Evolutionary conservation across 2,113 vertebrate genomes (phyloP).

Genomic region (Mesoclemmys tuberculata): DNA sequence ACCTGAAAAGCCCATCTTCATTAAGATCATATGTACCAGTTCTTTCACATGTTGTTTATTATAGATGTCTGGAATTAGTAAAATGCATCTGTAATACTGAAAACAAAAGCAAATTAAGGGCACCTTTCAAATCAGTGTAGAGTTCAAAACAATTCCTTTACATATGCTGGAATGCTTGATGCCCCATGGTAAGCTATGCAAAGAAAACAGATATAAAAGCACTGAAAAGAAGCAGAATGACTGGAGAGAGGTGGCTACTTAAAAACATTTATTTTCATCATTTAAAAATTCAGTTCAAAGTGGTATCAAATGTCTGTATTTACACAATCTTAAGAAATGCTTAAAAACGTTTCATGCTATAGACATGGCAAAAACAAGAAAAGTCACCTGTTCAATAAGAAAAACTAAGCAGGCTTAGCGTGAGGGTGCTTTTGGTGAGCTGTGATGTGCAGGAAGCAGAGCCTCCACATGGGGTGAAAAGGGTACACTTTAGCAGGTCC

Average conservation of each 20-base stretch:
- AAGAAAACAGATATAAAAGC: neutral
- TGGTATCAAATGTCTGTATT: neutral
- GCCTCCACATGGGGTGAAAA: too few relatives aligned
- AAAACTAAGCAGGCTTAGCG: neutral
- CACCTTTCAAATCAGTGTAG: neutral
- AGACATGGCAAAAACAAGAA: neutral
- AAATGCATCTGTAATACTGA: conserved; percentile 98
- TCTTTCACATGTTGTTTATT: conserved; percentile 96
- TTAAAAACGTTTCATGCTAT: neutral
- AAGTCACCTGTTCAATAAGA: neutral
- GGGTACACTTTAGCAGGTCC: too few relatives aligned
- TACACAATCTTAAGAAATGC: neutral
- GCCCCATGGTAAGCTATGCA: neutral
- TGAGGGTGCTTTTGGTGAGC: neutral
- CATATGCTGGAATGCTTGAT: neutral
- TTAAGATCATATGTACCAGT: conserved; percentile 93
- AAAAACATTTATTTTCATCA: neutral
- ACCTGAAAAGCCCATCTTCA: conserved; percentile 98
- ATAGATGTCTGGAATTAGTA: conserved; percentile 96
- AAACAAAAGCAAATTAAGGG: conserved; percentile 40
- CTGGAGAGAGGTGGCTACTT: neutral
- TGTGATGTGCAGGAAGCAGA: neutral
- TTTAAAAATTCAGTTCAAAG: neutral
- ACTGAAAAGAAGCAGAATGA: neutral
- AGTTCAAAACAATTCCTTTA: neutral